Evolutionary conservation across 2,113 vertebrate species (phyloP).

Genomic region (Zootoca vivipara): DNA sequence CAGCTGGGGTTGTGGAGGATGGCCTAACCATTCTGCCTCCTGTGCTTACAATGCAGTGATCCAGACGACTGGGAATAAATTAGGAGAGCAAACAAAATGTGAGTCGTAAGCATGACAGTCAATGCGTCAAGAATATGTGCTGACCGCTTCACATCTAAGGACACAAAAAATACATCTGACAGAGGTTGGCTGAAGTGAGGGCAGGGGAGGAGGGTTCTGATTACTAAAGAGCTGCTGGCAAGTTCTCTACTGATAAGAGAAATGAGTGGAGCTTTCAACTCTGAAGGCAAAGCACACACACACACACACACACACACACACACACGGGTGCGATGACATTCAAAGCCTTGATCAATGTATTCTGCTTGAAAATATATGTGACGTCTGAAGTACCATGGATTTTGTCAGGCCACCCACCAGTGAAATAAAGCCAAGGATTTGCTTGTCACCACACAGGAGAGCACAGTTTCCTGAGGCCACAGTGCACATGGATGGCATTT

Average conservation of each 20-base stretch:
- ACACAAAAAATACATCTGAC: slow-evolving; percentile 34
- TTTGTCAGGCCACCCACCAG: slow-evolving; percentile 36
- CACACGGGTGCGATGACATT: slow-evolving; percentile 23
- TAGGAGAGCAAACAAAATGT: neutral
- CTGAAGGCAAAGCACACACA: neutral
- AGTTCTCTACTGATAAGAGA: neutral
- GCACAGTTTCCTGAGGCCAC: slow-evolving; percentile 47
- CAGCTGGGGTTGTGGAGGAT: neutral
- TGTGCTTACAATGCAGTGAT: slow-evolving; percentile 29
- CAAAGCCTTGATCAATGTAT: slow-evolving; percentile 55
- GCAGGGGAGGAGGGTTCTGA: slow-evolving; percentile 1
- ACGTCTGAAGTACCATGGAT: slow-evolving; percentile 20
- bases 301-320: neutral
- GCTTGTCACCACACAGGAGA: slow-evolving; percentile 46
- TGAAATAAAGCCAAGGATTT: slow-evolving; percentile 62
- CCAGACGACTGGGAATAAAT: neutral
- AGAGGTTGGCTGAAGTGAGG: slow-evolving; percentile 27
- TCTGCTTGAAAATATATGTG: slow-evolving; percentile 42
- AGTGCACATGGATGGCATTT: slow-evolving; percentile 34
- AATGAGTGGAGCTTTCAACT: slow-evolving; percentile 17
- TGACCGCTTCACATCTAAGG: neutral
- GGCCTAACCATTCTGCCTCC: neutral
- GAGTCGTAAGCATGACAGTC: slow-evolving; percentile 4
- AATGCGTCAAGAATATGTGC: neutral
- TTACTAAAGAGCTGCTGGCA: slow-evolving; percentile 2